Conservation (phyloP, 2,888 invertebrate genomes). For the Amiota communis region DNA sequence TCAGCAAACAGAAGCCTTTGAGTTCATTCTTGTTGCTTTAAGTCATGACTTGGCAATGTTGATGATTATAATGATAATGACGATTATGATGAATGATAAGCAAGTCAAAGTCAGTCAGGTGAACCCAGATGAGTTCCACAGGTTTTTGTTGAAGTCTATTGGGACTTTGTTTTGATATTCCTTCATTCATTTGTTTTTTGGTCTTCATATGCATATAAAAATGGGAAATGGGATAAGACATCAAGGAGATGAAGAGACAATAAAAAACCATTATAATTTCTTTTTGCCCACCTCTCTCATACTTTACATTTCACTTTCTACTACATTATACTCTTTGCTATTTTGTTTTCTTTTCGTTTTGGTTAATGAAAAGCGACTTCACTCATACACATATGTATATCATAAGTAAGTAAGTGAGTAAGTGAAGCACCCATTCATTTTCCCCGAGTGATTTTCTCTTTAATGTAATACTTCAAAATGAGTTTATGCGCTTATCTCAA, state of each 20-base stretch:
- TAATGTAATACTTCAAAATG: neutral
- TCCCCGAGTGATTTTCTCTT: neutral
- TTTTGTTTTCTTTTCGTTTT: no score
- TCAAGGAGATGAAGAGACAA: neutral
- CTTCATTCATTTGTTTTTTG: no score
- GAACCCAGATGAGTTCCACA: neutral
- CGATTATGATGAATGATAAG: slow-evolving; percentile 27
- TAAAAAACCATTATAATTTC: slow-evolving; percentile 18
- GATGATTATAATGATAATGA: slow-evolving; percentile 25
- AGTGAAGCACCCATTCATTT: neutral
- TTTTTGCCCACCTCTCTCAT: no score
- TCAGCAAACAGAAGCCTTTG: slow-evolving; percentile 13
- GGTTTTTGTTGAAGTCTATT: slow-evolving; percentile 7
- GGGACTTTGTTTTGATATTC: neutral
- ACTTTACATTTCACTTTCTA: no score
- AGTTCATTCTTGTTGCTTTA: slow-evolving; percentile 8
- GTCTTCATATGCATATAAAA: no score
- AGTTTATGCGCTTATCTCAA: slow-evolving; percentile 21
- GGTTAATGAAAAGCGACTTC: slow-evolving; percentile 18
- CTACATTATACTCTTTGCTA: no score
- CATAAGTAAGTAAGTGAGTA: neutral
- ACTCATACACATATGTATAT: neutral
- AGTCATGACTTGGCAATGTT: slow-evolving; percentile 6
- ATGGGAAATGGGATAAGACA: no score
- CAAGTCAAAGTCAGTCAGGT: neutral